Evolutionary conservation across 1,140 invertebrate species (phyloP).

Genomic region (Chlorops oryzae): DNA sequence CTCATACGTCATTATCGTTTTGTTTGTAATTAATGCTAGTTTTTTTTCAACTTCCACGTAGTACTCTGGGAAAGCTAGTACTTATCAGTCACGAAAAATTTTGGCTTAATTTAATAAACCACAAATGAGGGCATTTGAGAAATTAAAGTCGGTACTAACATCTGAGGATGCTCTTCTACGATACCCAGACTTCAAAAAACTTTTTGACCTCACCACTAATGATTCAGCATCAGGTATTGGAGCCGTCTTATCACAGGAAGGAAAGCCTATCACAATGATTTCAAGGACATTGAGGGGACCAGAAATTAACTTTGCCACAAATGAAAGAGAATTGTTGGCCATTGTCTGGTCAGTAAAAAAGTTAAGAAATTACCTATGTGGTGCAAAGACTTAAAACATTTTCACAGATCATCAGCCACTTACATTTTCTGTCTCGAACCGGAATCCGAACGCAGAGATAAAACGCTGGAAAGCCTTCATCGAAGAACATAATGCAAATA

Average conservation of each 20-base stretch:
- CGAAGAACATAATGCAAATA: slow-evolving; percentile 20
- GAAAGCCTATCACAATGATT: slow-evolving; percentile 12
- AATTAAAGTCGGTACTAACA: slow-evolving; percentile 41
- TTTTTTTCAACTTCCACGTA: slow-evolving; percentile 4
- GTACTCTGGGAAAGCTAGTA: slow-evolving; percentile 10
- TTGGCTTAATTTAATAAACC: too few relatives aligned
- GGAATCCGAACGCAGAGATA: slow-evolving; percentile 13
- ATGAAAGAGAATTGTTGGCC: slow-evolving; percentile 11
- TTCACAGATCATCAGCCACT: slow-evolving; percentile 27
- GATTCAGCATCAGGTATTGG: slow-evolving; percentile 28
- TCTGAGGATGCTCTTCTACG: slow-evolving; percentile 43
- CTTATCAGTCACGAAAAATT: slow-evolving; percentile 8
- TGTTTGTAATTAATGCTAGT: slow-evolving; percentile 4
- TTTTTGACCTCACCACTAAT: slow-evolving; percentile 34
- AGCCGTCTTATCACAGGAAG: slow-evolving; percentile 36
- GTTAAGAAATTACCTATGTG: slow-evolving; percentile 11
- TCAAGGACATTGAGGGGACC: slow-evolving; percentile 9
- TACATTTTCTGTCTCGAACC: slow-evolving; percentile 10
- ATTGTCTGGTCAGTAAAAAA: slow-evolving; percentile 12
- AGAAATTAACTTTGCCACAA: slow-evolving; percentile 12
- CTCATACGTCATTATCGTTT: slow-evolving; percentile 1
- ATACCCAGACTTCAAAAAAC: slow-evolving; percentile 33
- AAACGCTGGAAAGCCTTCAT: slow-evolving; percentile 7
- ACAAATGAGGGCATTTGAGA: slow-evolving; percentile 37
- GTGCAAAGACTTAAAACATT: slow-evolving; percentile 4